Base-by-base conservation (phyloP, 2,797 vertebrate species). In the Bradypodion pumilum region DNA sequence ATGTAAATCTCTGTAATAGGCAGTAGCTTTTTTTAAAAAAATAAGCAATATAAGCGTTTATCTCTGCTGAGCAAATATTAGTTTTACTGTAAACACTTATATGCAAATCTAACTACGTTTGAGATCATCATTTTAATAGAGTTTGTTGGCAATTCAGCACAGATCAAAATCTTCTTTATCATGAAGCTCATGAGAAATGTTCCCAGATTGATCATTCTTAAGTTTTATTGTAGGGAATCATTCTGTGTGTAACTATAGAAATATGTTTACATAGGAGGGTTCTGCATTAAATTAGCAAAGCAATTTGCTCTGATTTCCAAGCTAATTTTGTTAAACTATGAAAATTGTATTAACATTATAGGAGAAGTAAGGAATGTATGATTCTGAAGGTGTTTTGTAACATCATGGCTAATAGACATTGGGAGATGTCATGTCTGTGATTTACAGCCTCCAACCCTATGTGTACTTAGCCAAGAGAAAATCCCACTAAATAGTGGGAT, bases 1-100 rank as follows among this genome's bases (percentile, higher is more conserved):
- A n/a, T n/a, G n/a, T 2, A 78, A 87, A 89, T 86, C 88, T 44
- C 56, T 65, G 87, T 29, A 15, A 15, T 15, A 10, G 10, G 21
- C 25, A 44, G 70, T 80, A 72, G 42, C 62, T 49, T 12, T 25
- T 12, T 1, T 56, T 73, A 59, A 10, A 42, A 44, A 56, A 35
- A 62, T 49, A 32, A 74, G 13, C 52, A 59, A 32, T 32, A 59
- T 59, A n/a, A n/a, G 37, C 19, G 29, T 42, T 2, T 32, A 37
- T 42, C 23, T 72, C 8, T 44, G 13, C 12, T 37, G 37, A 44
- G 40, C 37, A 2, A 32, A 7, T 7, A 37, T 10, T 25, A 25
- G 21, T 70, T 70, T 70, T 2, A 27, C 7, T 70, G 27, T 23
- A 25, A 70, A 42, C 42, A 25, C 32, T 42, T 9, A 70, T 25